Conservation (phyloP, 2,888 invertebrate genomes). For the Chrysopilus asiliformis region DNA sequence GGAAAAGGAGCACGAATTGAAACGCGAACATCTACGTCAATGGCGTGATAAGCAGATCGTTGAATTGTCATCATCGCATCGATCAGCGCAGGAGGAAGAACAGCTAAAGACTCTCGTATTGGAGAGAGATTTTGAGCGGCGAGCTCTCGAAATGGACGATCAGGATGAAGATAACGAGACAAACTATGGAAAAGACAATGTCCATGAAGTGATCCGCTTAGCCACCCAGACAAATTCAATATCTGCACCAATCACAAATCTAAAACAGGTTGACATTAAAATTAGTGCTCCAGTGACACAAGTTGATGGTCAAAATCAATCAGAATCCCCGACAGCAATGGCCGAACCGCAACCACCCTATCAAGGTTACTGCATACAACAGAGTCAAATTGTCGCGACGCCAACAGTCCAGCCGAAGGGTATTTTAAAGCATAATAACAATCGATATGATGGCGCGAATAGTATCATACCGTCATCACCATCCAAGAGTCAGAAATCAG, state of each 20-base stretch:
- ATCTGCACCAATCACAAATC: conserved; percentile 34
- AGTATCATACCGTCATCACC: conserved; percentile 28
- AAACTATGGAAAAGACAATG: conserved; percentile 31
- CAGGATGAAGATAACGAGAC: conserved; percentile 52
- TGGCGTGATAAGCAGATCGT: conserved; percentile 80
- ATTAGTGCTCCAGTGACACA: conserved; percentile 17
- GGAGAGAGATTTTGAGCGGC: conserved; percentile 87
- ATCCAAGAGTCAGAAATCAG: conserved; percentile 33
- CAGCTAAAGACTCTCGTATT: conserved; percentile 75
- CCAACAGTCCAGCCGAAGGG: conserved; percentile 30
- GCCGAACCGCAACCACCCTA: conserved; percentile 17
- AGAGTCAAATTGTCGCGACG: conserved; percentile 12
- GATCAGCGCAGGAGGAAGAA: conserved; percentile 72
- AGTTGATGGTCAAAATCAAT: conserved; percentile 3
- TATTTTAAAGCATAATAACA: conserved; percentile 30
- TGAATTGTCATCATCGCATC: conserved; percentile 55
- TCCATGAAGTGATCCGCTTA: conserved; percentile 41
- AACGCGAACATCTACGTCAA: conserved; percentile 59
- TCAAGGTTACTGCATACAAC: conserved; percentile 20
- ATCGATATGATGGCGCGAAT: conserved; percentile 24
- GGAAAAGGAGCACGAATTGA: conserved; percentile 62
- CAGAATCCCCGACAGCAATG: conserved; percentile 8
- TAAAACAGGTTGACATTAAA: conserved; percentile 34
- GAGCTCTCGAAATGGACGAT: conserved; percentile 65
- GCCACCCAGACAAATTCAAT: conserved; percentile 35